phyloP scores from a whole-genome alignment of 2,888 invertebrate species.

The Cerastis leucographa region DNA sequence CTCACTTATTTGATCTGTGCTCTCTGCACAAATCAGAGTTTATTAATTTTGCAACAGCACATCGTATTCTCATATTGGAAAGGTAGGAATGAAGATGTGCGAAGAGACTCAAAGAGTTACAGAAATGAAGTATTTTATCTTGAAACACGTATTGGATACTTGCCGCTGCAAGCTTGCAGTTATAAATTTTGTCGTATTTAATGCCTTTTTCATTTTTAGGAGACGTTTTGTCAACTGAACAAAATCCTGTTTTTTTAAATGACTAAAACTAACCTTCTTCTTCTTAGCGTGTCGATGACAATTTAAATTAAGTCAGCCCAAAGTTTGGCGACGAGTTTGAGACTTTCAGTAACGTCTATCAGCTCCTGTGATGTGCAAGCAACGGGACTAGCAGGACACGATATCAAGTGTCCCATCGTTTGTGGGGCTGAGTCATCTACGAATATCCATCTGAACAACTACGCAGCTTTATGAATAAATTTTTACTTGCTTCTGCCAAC shows the following conservation, averaged over 20 bases:
- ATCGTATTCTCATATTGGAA: conserved; percentile 37
- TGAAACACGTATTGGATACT: neutral
- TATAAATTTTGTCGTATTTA: neutral
- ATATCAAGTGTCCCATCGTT: too few relatives aligned
- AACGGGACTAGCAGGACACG: too few relatives aligned
- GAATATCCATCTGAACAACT: too few relatives aligned
- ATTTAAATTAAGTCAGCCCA: too few relatives aligned
- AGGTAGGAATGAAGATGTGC: neutral
- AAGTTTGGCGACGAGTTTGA: too few relatives aligned
- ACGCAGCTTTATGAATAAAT: too few relatives aligned
- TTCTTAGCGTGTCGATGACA: too few relatives aligned
- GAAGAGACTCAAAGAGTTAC: conserved; percentile 1
- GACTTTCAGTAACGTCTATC: too few relatives aligned
- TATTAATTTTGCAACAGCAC: conserved; percentile 62
- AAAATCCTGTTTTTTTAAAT: neutral
- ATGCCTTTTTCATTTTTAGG: neutral
- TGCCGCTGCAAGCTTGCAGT: neutral
- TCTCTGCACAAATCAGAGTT: conserved; percentile 59
- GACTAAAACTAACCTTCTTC: too few relatives aligned
- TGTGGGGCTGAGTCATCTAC: too few relatives aligned
- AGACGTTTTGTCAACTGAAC: neutral
- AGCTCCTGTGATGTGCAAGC: too few relatives aligned
- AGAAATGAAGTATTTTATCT: conserved; percentile 2
- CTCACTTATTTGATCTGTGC: conserved; percentile 69
- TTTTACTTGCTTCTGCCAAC: too few relatives aligned